Conservation (phyloP, 2,888 invertebrate species). For the Perdita meconis region DNA sequence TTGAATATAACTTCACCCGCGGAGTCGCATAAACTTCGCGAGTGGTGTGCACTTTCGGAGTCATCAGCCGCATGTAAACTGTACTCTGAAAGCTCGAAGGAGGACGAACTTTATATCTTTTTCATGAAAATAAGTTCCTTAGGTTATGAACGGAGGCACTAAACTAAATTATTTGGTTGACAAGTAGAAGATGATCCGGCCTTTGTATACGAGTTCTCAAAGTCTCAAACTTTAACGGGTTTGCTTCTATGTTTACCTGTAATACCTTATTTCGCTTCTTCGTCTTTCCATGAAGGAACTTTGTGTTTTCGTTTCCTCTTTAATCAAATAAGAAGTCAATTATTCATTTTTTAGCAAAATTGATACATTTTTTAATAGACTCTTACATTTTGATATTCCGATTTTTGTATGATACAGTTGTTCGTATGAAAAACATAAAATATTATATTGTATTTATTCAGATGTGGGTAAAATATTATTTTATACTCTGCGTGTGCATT, state of each 20-base stretch:
- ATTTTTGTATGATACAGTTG: too few species aligned
- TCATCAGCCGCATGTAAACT: conserved; percentile 65
- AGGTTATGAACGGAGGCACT: conserved; percentile 49
- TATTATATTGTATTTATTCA: too few species aligned
- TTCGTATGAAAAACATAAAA: too few species aligned
- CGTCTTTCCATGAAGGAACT: too few species aligned
- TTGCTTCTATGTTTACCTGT: conserved; percentile 22
- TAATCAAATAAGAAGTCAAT: too few species aligned
- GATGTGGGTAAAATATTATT: too few species aligned
- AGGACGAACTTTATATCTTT: conserved; percentile 64
- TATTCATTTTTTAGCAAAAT: too few species aligned
- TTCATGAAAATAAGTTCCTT: conserved; percentile 67
- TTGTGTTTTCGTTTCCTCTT: too few species aligned
- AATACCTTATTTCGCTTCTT: neutral
- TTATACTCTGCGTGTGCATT: too few species aligned
- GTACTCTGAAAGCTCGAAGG: conserved; percentile 49
- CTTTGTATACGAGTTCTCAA: conserved; percentile 30
- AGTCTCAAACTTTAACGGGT: conserved; percentile 18
- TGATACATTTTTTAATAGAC: too few species aligned
- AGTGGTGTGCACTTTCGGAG: conserved; percentile 61
- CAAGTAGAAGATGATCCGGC: conserved; percentile 41
- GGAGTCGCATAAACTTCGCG: conserved; percentile 64
- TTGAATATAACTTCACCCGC: conserved; percentile 56
- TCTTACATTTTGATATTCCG: too few species aligned
- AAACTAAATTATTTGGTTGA: conserved; percentile 61